These are phyloP conservation scores for Mionectes macconnelli DNA, from an alignment of 2,113 vertebrate genomes.

Conservation along the genomic window DNA sequence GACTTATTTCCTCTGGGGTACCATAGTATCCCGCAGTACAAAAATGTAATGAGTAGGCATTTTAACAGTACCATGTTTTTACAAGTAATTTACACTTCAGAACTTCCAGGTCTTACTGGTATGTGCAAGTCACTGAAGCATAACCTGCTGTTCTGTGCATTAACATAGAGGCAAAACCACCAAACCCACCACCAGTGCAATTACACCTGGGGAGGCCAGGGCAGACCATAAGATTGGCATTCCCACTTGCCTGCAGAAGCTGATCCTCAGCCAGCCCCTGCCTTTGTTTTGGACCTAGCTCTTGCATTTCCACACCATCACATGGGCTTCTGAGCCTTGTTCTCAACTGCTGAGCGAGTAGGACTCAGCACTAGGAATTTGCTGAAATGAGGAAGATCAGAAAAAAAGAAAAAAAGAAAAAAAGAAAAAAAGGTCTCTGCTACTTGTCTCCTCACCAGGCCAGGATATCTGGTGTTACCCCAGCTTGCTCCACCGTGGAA, in stretches of 20 bases:
- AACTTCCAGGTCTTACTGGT: background rate
- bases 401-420: too few species aligned
- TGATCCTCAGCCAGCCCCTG: background rate
- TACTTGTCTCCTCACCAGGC: rapidly evolving
- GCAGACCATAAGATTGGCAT: rapidly evolving
- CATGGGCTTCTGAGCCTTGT: background rate
- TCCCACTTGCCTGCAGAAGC: background rate
- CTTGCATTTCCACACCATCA: background rate
- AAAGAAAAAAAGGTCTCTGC: background rate
- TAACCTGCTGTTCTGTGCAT: background rate
- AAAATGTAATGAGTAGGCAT: background rate
- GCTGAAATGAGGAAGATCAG: background rate
- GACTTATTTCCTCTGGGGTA: background rate
- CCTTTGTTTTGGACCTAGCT: background rate
- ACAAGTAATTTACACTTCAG: background rate
- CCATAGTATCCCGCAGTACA: background rate
- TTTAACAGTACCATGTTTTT: background rate
- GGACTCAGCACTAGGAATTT: background rate
- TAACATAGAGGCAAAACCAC: background rate
- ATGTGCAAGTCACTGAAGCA: background rate
- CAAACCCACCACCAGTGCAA: background rate
- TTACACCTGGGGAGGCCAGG: background rate
- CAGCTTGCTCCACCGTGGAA: background rate
- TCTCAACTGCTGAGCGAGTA: rapidly evolving
- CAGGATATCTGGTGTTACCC: rapidly evolving